phyloP scores from a whole-genome alignment of 1,140 invertebrate species.

The Sinonovacula constricta region DNA sequence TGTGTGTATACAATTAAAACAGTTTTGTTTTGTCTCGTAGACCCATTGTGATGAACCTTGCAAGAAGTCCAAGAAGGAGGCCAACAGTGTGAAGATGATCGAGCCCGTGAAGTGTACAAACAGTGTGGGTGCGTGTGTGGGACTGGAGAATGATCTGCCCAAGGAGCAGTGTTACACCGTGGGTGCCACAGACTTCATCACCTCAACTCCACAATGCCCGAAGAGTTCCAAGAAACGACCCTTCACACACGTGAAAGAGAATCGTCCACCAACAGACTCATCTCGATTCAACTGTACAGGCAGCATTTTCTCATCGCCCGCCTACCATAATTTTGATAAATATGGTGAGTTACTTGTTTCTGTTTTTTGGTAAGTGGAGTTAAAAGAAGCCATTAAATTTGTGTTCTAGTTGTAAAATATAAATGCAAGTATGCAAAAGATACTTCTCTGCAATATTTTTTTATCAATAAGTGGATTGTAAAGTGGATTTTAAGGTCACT shows the following conservation, averaged over 20 bases:
- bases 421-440: no score
- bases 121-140: background rate
- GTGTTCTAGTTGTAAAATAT: no score
- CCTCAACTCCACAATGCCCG: slow-evolving; percentile 27
- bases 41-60: slow-evolving; percentile 40
- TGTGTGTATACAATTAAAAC: background rate
- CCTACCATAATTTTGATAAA: slow-evolving; percentile 45
- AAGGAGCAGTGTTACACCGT: slow-evolving; percentile 14
- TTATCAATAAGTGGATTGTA: no score
- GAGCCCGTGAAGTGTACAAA: slow-evolving; percentile 16
- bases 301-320: slow-evolving; percentile 38
- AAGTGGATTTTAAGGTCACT: no score
- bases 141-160: slow-evolving; percentile 16
- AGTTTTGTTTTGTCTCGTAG: background rate
- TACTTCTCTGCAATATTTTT: no score
- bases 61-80: slow-evolving; percentile 45
- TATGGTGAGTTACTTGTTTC: slow-evolving; percentile 15
- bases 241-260: slow-evolving; percentile 51
- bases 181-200: slow-evolving; percentile 41
- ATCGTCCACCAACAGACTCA: slow-evolving; percentile 6
- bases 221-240: slow-evolving; percentile 44
- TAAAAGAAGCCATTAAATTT: no score
- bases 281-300: slow-evolving; percentile 11
- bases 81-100: background rate
- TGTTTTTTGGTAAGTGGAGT: no score